Evolutionary conservation across 1,140 invertebrate genomes (phyloP), one percentile per base, ranked within the genome.

Genomic region (Panagrolaimus sp.): DNA sequence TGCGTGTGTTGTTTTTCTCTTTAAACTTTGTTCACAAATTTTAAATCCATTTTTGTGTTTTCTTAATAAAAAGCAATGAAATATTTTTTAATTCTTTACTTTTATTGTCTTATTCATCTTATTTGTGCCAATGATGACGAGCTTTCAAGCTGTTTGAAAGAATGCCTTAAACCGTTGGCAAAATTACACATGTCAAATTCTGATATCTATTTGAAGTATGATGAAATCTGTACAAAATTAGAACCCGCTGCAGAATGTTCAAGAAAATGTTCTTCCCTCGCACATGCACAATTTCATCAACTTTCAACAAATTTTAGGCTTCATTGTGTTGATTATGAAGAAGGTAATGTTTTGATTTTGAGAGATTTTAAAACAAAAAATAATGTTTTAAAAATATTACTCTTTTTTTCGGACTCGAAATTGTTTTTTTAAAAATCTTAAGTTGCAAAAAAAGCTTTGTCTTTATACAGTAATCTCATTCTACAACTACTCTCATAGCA

Each of bases 191-290:
- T 57, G 51, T 25, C 51, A 8, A 57, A 57, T 57, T 20, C 51
- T 9, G 51, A 57, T 57, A 57, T 57, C 8, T 57, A 57, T 57
- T 27, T 57, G 4, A 57, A 57, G 4, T 57, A 57, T 57, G 51
- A 57, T 20, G 9, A 57, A 57, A 57, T 57, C 0, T 57, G 51
- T 27, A 27, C 20, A 20, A 57, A 57, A 16, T 16, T 57, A 27
- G 51, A 57, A 27, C 51, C 51, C 4, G 51, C 51, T 9, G 51
- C 51, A 11, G 51, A 57, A 25, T 57, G 51, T 23, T 20, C 51
- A 8, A 20, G 27, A 8, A 57, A 57, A 25, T 57, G 51, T 16
- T 20, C 20, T 1, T 16, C 20, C 11, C 20, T 11, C 11, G 51
- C 20, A 11, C 51, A 57, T 57, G 20, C 27, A 1, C 51, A 57